Base-by-base conservation (phyloP, 2,888 invertebrate species). In the Cepaea hortensis region DNA sequence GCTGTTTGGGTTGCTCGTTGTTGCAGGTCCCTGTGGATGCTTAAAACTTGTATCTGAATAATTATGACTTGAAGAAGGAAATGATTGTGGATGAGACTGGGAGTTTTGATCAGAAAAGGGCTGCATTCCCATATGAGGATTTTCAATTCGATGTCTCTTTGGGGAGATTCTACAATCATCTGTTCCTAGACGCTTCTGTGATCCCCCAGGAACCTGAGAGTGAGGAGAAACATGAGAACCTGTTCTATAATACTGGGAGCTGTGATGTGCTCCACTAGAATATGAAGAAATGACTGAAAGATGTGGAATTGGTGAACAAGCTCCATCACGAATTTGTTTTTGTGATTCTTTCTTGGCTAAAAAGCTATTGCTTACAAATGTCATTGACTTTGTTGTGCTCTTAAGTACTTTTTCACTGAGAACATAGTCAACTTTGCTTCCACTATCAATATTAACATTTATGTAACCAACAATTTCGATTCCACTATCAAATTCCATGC, bases 401-500 rank as follows among this genome's bases (percentile, higher is more conserved):
- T 87, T 88, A 50, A 75, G 80, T 72, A 88, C 86, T 73, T 88
- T 87, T 35, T 35, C 35, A 35, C 1, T 35, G 35, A 35, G 35
- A 35, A 35, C 35, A 35, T 35, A 35, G 35, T 35, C 35, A 35
- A 35, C 35, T 35, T 35, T 35, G 35, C 35, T 35, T 35, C 35
- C 35, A 35, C 35, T 35, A 35, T 35, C 35, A 35, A 35, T 35
- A 35, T 35, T 35, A 35, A 35, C 35, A 35, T 35, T 35, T 35
- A 35, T 35, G 35, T 35, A 35, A 35, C 35, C 88, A 7, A 87
- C 87, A 62, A 88, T 84, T 79, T 88, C 88, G 79, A 88, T 87
- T 62, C 86, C 87, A 73, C 61, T 86, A 46, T 87, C 87, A 84
- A 88, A 88, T 23, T 88, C 88, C 84, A 88, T 81, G 65, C 87